Evolutionary conservation across 1,140 invertebrate genomes (phyloP).

Genomic region (Pachypeltis micranthus): DNA sequence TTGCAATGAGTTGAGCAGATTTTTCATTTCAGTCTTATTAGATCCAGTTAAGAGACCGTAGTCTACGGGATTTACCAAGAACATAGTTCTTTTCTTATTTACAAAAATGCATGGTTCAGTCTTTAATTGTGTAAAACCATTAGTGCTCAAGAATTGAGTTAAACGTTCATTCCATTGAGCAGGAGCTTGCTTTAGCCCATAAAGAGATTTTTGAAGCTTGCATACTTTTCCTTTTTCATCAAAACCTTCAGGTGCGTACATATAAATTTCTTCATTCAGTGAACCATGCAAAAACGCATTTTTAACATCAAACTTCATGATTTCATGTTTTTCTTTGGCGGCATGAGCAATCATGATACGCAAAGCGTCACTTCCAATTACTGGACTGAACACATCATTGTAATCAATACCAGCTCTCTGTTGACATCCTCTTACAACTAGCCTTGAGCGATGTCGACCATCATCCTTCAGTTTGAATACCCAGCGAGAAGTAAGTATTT

Average conservation of each 20-base stretch:
- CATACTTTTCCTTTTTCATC: slow-evolving; percentile 30
- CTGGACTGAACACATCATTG: slow-evolving; percentile 32
- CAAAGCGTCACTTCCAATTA: slow-evolving; percentile 33
- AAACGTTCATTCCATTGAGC: slow-evolving; percentile 28
- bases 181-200: slow-evolving; percentile 35
- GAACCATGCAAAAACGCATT: slow-evolving; percentile 13
- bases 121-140: slow-evolving; percentile 3
- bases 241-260: slow-evolving; percentile 22
- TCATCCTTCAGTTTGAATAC: slow-evolving; percentile 19
- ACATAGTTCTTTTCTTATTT: neutral
- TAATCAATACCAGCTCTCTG: slow-evolving; percentile 30
- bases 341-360: slow-evolving; percentile 33
- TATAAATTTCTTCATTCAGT: slow-evolving; percentile 1
- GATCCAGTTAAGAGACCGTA: neutral
- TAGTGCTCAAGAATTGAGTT: neutral
- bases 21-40: neutral
- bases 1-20: neutral
- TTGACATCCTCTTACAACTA: slow-evolving; percentile 34
- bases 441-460: slow-evolving; percentile 31
- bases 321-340: slow-evolving; percentile 29
- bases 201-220: slow-evolving; percentile 33
- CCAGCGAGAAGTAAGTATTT: slow-evolving; percentile 21
- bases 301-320: slow-evolving; percentile 37
- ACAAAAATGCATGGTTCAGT: neutral
- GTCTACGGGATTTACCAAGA: slow-evolving; percentile 13